phyloP scores from a whole-genome alignment of 2,797 vertebrate species.

The Coccyzus lansbergi region DNA sequence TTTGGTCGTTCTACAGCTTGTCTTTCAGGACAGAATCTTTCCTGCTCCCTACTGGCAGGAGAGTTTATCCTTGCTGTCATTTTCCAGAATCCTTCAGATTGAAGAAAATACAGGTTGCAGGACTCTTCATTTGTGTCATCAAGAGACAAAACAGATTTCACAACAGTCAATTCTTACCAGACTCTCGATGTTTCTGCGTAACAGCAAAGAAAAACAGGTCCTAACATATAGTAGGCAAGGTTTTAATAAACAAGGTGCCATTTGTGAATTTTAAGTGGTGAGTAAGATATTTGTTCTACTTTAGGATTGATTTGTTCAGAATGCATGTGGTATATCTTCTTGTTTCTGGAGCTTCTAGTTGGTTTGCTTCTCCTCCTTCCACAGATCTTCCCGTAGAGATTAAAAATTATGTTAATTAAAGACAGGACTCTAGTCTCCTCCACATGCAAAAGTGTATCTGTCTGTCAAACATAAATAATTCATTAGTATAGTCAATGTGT shows the following conservation, averaged over 20 bases:
- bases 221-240: background rate
- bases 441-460: background rate
- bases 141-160: background rate
- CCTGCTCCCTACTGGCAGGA: background rate
- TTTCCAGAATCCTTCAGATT: background rate
- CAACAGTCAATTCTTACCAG: background rate
- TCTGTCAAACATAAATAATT: background rate
- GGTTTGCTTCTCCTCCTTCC: background rate
- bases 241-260: too few relatives aligned
- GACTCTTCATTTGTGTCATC: background rate
- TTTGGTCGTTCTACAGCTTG: background rate
- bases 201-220: background rate
- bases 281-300: background rate
- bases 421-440: background rate
- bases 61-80: background rate
- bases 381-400: background rate
- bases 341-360: background rate
- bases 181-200: background rate
- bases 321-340: background rate
- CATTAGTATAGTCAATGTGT: background rate
- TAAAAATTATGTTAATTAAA: background rate
- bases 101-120: background rate
- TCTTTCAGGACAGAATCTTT: background rate
- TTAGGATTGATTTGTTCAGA: background rate
- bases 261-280: too few relatives aligned